A percentile compares a stretch with the other conserved stretches of the same genome.
Conservation (phyloP, 64 coral and sea anemone genomes). For the Actinia equina region DNA sequence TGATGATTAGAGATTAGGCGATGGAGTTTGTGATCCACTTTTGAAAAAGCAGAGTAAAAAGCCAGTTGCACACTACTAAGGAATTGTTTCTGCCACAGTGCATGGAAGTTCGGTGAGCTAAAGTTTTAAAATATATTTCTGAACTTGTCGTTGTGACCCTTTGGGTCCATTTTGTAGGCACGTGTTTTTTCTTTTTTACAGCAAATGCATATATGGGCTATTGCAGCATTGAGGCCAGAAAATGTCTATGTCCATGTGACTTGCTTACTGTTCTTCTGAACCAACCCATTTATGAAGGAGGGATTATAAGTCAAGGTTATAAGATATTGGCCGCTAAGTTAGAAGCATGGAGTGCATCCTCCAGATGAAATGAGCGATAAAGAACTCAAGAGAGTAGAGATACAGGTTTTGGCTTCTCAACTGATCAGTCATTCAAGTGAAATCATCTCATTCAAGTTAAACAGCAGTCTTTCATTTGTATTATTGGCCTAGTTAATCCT, state of each 20-base stretch:
- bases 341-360: not conserved
- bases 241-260: no score
- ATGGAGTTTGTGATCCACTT: no score
- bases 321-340: not conserved
- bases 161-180: not conserved
- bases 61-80: not conserved
- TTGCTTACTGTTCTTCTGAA: no score
- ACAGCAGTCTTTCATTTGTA: not conserved
- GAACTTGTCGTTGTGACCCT: not conserved
- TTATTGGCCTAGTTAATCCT: not conserved
- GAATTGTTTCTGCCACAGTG: not conserved
- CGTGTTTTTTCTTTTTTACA: constrained; percentile 1
- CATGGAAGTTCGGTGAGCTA: not conserved
- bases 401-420: not conserved
- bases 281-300: not conserved
- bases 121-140: not conserved
- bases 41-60: not conserved
- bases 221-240: no score
- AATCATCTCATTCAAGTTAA: not conserved
- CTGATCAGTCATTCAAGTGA: not conserved
- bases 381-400: not conserved
- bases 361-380: not conserved
- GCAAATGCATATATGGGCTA: not conserved
- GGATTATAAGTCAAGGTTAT: not conserved
- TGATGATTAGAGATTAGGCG: not conserved